A percentile compares a stretch with the other conserved stretches of the same genome.
Evolutionary conservation across 2,797 vertebrate genomes (phyloP).

Genomic region (Pantherophis vulpinus): DNA sequence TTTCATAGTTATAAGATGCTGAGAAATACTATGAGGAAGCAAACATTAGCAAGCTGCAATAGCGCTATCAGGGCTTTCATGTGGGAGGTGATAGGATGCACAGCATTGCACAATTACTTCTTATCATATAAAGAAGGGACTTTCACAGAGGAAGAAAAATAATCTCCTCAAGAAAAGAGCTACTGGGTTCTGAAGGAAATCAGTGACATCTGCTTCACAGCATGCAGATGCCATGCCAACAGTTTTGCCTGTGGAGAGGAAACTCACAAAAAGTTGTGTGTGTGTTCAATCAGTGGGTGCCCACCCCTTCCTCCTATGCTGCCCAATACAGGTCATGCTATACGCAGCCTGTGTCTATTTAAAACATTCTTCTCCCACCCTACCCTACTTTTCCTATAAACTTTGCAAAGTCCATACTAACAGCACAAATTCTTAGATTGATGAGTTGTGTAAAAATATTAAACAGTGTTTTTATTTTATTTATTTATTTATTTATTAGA

Average conservation of each 20-base stretch:
- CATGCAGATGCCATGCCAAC: background rate
- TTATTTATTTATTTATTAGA: no score
- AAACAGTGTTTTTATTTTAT: background rate
- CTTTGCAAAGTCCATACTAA: background rate
- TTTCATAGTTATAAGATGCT: background rate
- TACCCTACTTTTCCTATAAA: background rate
- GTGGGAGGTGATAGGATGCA: background rate
- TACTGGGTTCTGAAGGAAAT: slow-evolving; percentile 16
- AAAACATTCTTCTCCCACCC: background rate
- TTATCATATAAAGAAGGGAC: background rate
- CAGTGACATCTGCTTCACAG: slow-evolving; percentile 7
- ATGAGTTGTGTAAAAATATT: background rate
- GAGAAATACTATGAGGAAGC: background rate
- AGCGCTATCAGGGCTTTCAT: background rate
- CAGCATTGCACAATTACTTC: background rate
- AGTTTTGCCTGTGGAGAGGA: background rate
- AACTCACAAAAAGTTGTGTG: background rate
- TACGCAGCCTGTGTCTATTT: background rate
- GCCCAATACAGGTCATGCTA: background rate
- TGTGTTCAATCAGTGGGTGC: background rate
- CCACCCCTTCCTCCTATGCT: background rate
- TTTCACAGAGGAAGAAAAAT: background rate
- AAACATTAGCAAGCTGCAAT: background rate
- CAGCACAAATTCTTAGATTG: background rate
- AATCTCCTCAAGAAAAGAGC: slow-evolving; percentile 15